phyloP scores from a whole-genome alignment of 2,888 invertebrate genomes.

The Platycheirus albimanus region DNA sequence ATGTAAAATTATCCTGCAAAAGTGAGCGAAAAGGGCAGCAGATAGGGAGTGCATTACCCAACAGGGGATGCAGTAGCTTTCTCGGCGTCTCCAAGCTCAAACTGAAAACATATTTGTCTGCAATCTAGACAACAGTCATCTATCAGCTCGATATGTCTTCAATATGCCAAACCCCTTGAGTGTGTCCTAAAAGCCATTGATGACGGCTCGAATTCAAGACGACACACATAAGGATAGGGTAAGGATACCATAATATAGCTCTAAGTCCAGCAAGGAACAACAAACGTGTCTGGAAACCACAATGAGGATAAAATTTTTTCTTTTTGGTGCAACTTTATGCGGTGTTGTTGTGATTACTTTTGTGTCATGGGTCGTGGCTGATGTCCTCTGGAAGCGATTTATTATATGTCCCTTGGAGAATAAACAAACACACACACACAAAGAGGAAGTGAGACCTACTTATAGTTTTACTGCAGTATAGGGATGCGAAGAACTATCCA shows the following conservation, averaged over 20 bases:
- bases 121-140: conserved; percentile 60
- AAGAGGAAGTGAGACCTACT: no score
- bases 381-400: no score
- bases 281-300: conserved; percentile 59
- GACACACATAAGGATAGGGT: neutral
- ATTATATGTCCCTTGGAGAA: conserved; percentile 46
- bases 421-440: conserved; percentile 8
- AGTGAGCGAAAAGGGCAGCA: no score
- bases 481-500: conserved; percentile 7
- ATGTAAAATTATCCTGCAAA: conserved; percentile 52
- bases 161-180: conserved; percentile 35
- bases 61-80: neutral
- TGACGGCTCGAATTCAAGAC: conserved; percentile 57
- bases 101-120: conserved; percentile 63
- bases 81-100: conserved; percentile 6
- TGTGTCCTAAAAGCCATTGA: conserved; percentile 21
- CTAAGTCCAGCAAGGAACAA: conserved; percentile 46
- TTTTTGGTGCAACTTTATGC: conserved; percentile 25
- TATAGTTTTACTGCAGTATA: no score
- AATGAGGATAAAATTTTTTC: conserved; percentile 38
- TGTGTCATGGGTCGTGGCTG: no score
- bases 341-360: conserved; percentile 34
- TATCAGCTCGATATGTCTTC: conserved; percentile 50
- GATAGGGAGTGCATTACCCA: conserved; percentile 20
- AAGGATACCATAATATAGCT: neutral